phyloP scores from a whole-genome alignment of 1,140 invertebrate species.

The Cyrtorhinus lividipennis region DNA sequence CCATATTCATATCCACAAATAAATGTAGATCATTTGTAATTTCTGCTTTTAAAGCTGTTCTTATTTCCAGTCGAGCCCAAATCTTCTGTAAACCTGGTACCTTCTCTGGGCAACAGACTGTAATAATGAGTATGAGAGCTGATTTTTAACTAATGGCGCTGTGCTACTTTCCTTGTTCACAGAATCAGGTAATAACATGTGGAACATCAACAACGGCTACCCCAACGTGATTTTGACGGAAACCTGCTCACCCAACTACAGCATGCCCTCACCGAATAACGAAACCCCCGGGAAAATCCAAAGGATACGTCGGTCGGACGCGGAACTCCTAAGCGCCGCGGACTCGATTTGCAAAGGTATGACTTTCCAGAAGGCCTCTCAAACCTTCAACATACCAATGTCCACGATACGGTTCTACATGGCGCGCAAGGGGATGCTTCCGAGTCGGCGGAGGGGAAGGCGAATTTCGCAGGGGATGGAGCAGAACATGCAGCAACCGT shows the following conservation, averaged over 20 bases:
- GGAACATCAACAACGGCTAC: constrained; percentile 22
- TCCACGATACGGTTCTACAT: constrained; percentile 73
- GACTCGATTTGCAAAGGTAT: constrained; percentile 62
- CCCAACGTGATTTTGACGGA: constrained; percentile 21
- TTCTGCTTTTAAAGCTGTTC: too few species aligned
- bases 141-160: too few species aligned
- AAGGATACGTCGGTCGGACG: constrained; percentile 51
- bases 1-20: too few species aligned
- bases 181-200: not conserved
- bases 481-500: constrained; percentile 28
- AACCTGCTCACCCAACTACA: constrained; percentile 17
- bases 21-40: too few species aligned
- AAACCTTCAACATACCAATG: constrained; percentile 69
- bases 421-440: constrained; percentile 63
- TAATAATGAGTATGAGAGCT: too few species aligned
- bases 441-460: constrained; percentile 51
- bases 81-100: too few species aligned
- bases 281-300: constrained; percentile 22
- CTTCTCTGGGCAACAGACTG: too few species aligned
- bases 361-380: constrained; percentile 66
- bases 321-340: constrained; percentile 55
- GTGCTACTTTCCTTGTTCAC: not conserved
- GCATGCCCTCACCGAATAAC: constrained; percentile 18
- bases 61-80: too few species aligned
- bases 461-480: constrained; percentile 32